Evolutionary conservation across 2,888 invertebrate species (phyloP).

Genomic region (Camptogramma bilineatum): DNA sequence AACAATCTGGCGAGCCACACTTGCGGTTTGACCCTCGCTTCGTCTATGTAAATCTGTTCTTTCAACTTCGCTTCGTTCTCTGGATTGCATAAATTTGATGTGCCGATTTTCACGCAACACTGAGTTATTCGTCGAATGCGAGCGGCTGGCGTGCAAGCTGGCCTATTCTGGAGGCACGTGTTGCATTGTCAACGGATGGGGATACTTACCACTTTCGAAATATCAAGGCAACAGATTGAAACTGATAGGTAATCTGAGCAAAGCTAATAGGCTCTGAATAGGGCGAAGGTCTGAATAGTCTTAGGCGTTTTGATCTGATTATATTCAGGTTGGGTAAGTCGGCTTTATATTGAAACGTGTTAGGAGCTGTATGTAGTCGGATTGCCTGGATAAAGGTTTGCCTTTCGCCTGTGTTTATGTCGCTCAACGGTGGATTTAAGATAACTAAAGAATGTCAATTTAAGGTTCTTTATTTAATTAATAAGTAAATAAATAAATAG

Average conservation of each 20-base stretch:
- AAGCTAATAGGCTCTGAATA: constrained; percentile 21
- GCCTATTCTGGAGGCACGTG: constrained; percentile 53
- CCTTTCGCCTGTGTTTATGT: constrained; percentile 1
- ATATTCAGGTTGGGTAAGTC: constrained; percentile 4
- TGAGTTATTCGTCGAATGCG: constrained; percentile 72
- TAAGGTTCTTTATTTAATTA: neutral
- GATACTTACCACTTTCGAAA: constrained; percentile 42
- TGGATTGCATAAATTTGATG: constrained; percentile 79
- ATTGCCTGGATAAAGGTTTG: constrained; percentile 1
- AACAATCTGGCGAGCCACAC: constrained; percentile 55
- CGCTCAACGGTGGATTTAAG: neutral
- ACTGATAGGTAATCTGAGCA: constrained; percentile 25
- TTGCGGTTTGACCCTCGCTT: constrained; percentile 60
- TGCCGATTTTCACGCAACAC: constrained; percentile 80
- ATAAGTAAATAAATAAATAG: no score
- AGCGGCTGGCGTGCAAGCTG: constrained; percentile 54
- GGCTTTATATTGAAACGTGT: constrained; percentile 12
- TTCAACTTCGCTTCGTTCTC: constrained; percentile 59
- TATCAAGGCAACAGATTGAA: constrained; percentile 38
- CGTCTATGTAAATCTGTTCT: constrained; percentile 78
- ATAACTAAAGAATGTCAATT: neutral
- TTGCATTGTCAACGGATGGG: constrained; percentile 48
- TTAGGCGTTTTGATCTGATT: constrained; percentile 17
- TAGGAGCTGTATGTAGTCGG: neutral
- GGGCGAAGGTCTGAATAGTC: constrained; percentile 21